phyloP scores from a whole-genome alignment of 1,140 invertebrate genomes.

The Meloidogyne hapla region DNA sequence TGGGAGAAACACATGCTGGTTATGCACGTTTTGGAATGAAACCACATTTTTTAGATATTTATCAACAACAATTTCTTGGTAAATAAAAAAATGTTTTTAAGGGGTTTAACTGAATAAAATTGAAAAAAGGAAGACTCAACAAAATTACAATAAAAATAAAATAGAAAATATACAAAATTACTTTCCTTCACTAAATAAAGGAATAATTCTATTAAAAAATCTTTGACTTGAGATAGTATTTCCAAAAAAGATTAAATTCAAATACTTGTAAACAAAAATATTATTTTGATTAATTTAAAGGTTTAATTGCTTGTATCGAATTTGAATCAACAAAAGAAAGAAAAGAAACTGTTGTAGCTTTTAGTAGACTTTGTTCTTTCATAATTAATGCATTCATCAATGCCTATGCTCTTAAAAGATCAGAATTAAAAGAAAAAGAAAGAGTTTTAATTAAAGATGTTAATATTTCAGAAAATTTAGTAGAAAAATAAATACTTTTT shows the following conservation, averaged over 20 bases:
- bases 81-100: not conserved
- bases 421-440: slow-evolving; percentile 6
- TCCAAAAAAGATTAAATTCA: not conserved
- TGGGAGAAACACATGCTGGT: slow-evolving; percentile 49
- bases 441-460: not conserved
- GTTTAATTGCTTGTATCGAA: slow-evolving; percentile 15
- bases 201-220: no score
- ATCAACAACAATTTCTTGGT: slow-evolving; percentile 54
- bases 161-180: no score
- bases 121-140: no score
- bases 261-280: not conserved
- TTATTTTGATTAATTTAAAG: slow-evolving; percentile 6
- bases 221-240: no score
- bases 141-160: not conserved
- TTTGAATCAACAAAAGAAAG: slow-evolving; percentile 7
- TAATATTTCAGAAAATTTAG: not conserved
- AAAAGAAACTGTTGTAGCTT: slow-evolving; percentile 14
- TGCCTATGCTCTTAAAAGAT: not conserved
- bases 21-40: slow-evolving; percentile 56
- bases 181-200: no score
- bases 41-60: slow-evolving; percentile 58
- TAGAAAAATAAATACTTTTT: no score
- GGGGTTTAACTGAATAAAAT: no score
- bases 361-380: not conserved
- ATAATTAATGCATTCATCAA: slow-evolving; percentile 13